Conservation (phyloP, 1,140 invertebrate species). For the Caerostris darwini region DNA sequence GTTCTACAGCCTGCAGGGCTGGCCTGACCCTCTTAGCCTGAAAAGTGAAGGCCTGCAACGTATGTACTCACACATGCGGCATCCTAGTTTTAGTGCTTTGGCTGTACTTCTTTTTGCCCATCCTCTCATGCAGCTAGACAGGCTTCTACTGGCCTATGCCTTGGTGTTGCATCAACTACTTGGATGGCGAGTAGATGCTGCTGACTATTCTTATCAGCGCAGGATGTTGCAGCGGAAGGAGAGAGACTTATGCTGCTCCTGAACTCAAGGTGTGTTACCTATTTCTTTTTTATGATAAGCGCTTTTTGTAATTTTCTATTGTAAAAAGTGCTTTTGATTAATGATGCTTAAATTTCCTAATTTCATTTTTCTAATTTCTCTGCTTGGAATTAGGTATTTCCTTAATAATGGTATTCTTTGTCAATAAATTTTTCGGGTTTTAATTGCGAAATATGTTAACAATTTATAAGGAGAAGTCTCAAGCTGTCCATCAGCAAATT, state of each 20-base stretch:
- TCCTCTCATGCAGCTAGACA: conserved; percentile 69
- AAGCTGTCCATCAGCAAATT: too few species aligned
- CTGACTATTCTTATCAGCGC: conserved; percentile 67
- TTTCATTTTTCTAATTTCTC: too few species aligned
- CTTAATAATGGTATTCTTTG: too few species aligned
- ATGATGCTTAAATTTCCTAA: too few species aligned
- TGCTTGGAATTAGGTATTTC: too few species aligned
- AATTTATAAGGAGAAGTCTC: too few species aligned
- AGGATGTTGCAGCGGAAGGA: conserved; percentile 64
- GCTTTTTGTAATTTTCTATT: too few species aligned
- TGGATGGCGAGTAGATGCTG: conserved; percentile 59
- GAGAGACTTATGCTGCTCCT: conserved; percentile 17
- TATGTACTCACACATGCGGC: conserved; percentile 74
- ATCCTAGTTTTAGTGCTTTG: conserved; percentile 72
- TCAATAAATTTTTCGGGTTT: too few species aligned
- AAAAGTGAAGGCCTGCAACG: conserved; percentile 56
- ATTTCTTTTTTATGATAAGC: too few species aligned
- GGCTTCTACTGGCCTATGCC: conserved; percentile 42
- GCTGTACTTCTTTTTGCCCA: conserved; percentile 36
- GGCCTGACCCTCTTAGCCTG: conserved; percentile 16
- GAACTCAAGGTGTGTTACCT: too few species aligned
- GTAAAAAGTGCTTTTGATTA: too few species aligned
- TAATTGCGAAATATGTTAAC: too few species aligned
- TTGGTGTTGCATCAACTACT: conserved; percentile 40
- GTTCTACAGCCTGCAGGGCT: conserved; percentile 44